phyloP scores from a whole-genome alignment of 2,797 vertebrate species.

The Phyllotis vaccarum region DNA sequence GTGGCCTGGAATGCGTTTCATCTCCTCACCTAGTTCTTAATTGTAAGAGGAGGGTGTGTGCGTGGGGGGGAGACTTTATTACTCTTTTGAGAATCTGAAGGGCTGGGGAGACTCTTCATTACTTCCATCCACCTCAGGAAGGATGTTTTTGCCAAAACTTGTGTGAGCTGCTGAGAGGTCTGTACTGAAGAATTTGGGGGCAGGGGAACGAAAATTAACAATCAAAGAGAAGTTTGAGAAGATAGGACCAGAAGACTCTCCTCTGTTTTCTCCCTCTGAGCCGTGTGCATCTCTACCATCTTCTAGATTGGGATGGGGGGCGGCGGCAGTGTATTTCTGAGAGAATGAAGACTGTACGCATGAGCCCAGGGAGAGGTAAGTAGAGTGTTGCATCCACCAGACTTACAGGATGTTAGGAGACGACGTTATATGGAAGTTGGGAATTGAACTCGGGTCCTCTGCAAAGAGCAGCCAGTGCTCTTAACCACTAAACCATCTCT shows the following conservation, averaged over 20 bases:
- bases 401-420: not conserved
- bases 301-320: not conserved
- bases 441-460: not conserved
- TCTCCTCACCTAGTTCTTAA: not conserved
- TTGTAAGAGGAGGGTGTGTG: not conserved
- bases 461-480: not conserved
- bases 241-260: slow-evolving; percentile 24
- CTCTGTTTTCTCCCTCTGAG: not conserved
- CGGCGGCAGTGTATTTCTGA: not conserved
- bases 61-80: not conserved
- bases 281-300: not conserved
- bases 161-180: slow-evolving; percentile 50
- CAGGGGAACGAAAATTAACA: not conserved
- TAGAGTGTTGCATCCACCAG: too few species aligned
- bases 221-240: slow-evolving; percentile 49
- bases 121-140: not conserved
- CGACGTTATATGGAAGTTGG: not conserved
- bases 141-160: slow-evolving; percentile 67
- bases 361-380: not conserved
- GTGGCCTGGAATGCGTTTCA: slow-evolving; percentile 5
- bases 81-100: slow-evolving; percentile 24
- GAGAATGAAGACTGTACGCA: not conserved
- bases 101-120: not conserved
- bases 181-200: not conserved
- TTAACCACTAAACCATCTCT: not conserved